Percentiles rank a stretch among this genome's conserved stretches.
phyloP scores from a whole-genome alignment of 2,888 invertebrate genomes.

The Cremastinae sp. region DNA sequence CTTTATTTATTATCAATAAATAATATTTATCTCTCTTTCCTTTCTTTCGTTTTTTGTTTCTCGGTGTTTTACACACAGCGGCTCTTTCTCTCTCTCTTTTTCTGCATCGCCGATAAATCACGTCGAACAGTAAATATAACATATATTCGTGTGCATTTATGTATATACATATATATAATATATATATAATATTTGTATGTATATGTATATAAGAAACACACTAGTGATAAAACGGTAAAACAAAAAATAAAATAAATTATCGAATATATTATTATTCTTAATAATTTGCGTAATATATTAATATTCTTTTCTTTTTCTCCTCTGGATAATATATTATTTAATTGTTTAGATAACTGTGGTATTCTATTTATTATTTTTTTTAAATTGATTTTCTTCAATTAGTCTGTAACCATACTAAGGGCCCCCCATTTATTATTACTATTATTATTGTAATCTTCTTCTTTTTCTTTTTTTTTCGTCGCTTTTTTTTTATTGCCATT shows the following conservation, averaged over 20 bases:
- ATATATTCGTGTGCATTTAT: constrained; percentile 40
- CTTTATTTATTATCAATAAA: constrained; percentile 59
- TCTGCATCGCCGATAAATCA: constrained; percentile 51
- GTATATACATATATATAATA: constrained; percentile 50
- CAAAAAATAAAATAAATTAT: constrained; percentile 79
- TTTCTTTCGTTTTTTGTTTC: constrained; percentile 10
- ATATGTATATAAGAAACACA: constrained; percentile 57
- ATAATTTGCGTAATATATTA: constrained; percentile 79
- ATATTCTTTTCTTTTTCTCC: constrained; percentile 70
- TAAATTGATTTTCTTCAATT: constrained; percentile 50
- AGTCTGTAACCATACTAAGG: constrained; percentile 75
- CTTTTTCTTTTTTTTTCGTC: constrained; percentile 19
- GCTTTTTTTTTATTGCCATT: constrained; percentile 12
- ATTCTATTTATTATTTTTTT: constrained; percentile 64
- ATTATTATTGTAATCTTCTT: constrained; percentile 17
- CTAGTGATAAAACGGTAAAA: constrained; percentile 79
- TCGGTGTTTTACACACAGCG: constrained; percentile 42
- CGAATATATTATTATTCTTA: constrained; percentile 77
- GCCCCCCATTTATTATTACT: constrained; percentile 66
- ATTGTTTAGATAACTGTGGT: constrained; percentile 65
- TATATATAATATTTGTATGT: constrained; percentile 41
- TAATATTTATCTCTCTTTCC: constrained; percentile 47
- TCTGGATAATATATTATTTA: constrained; percentile 63
- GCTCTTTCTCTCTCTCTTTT: constrained; percentile 29
- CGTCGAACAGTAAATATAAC: constrained; percentile 63